phyloP scores from a whole-genome alignment of 1,140 invertebrate genomes.

The Popillia japonica region DNA sequence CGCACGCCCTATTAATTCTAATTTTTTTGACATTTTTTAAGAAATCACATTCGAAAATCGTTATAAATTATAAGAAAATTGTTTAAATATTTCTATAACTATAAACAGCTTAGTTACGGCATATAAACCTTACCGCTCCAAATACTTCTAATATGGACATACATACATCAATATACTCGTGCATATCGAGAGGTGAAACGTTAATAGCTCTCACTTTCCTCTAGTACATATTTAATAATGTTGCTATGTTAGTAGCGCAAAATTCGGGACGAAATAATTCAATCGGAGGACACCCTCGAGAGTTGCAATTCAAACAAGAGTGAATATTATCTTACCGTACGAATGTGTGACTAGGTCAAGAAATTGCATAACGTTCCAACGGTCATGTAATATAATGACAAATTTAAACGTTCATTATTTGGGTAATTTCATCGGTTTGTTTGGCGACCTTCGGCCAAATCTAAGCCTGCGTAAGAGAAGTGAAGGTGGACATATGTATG shows the following conservation, averaged over 20 bases:
- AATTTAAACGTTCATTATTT: neutral
- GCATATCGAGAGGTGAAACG: neutral
- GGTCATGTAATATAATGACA: neutral
- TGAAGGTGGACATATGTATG: neutral
- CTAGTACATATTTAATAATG: too few relatives aligned
- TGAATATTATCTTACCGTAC: too few relatives aligned
- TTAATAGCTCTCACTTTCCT: neutral
- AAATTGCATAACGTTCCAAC: neutral
- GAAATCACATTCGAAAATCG: too few relatives aligned
- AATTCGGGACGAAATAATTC: neutral
- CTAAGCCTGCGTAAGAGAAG: neutral
- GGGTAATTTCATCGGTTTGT: neutral
- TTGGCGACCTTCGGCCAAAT: neutral
- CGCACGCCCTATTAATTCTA: too few relatives aligned
- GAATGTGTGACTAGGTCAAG: conserved; percentile 8
- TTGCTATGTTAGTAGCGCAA: neutral
- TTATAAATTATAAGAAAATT: too few relatives aligned
- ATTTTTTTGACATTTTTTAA: too few relatives aligned
- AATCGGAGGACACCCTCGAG: too few relatives aligned
- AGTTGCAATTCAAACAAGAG: neutral
- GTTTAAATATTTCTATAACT: neutral
- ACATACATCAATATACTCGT: neutral
- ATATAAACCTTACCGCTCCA: neutral
- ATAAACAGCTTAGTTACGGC: neutral
- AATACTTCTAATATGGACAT: neutral